A percentile compares a stretch with the other conserved stretches of the same genome.
These are phyloP conservation scores for Benthosema pterotum DNA, from an alignment of 2,797 vertebrate genomes.

Conservation along the genomic window DNA sequence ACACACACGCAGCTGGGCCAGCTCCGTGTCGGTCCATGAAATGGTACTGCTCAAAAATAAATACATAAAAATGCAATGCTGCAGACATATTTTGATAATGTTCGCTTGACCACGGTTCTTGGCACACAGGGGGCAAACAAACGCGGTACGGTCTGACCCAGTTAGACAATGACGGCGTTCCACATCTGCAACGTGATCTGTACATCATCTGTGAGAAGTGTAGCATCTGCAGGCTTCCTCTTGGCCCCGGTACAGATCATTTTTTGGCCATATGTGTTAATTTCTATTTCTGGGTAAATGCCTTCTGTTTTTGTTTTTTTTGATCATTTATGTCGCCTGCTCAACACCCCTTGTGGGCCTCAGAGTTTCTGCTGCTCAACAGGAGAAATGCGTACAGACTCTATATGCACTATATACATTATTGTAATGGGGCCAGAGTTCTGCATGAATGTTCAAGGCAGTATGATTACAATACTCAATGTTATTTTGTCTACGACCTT, in stretches of 20 bases:
- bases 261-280: conserved; percentile 29
- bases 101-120: neutral
- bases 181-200: conserved; percentile 13
- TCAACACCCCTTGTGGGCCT: neutral
- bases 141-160: conserved; percentile 17
- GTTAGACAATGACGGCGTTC: conserved; percentile 9
- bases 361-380: neutral
- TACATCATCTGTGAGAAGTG: conserved; percentile 20
- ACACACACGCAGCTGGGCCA: conserved; percentile 12
- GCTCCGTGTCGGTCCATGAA: neutral
- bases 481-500: no score
- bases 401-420: no score
- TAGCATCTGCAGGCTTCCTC: conserved; percentile 23
- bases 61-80: neutral
- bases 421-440: no score
- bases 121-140: neutral
- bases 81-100: neutral
- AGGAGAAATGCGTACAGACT: no score
- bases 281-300: conserved; percentile 20
- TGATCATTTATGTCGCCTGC: neutral
- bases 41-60: neutral
- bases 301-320: conserved; percentile 9
- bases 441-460: no score
- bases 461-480: no score
- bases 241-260: conserved; percentile 17